phyloP scores from a whole-genome alignment of 2,797 vertebrate genomes.

The Triplophysa yarkandensis region DNA sequence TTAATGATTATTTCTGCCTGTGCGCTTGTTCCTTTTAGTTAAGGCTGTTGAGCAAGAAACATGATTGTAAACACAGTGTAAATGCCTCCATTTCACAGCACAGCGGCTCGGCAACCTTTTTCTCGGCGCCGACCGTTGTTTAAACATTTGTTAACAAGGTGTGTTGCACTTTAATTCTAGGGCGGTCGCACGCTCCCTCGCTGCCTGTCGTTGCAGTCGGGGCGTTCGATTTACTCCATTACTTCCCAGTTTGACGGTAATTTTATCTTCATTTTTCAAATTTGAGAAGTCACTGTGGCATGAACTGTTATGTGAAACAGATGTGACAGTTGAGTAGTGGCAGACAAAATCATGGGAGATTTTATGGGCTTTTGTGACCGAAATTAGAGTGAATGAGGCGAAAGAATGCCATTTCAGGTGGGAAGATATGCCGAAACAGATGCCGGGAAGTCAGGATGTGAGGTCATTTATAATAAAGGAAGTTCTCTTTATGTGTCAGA shows the following conservation, averaged over 20 bases:
- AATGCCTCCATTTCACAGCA: conserved; percentile 55
- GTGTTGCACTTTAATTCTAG: conserved; percentile 51
- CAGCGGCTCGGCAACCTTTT: conserved; percentile 37
- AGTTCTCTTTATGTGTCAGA: conserved; percentile 44
- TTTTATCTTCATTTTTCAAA: conserved; percentile 50
- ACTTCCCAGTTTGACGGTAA: conserved; percentile 38
- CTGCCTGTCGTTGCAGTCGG: conserved; percentile 24
- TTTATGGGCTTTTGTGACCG: conserved; percentile 9
- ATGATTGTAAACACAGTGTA: conserved; percentile 48
- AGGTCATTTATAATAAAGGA: conserved; percentile 50
- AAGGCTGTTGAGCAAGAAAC: conserved; percentile 57
- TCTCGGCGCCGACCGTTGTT: conserved; percentile 48
- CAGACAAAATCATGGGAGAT: conserved; percentile 14
- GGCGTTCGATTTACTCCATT: conserved; percentile 38
- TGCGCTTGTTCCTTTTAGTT: conserved; percentile 52
- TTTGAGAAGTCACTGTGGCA: conserved; percentile 40
- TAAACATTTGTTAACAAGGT: conserved; percentile 60
- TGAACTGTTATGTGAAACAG: conserved; percentile 23
- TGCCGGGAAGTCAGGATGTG: conserved; percentile 24
- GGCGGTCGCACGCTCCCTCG: conserved; percentile 22
- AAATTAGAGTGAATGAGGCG: conserved; percentile 18
- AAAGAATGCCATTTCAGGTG: conserved; percentile 16
- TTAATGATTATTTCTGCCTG: conserved; percentile 48
- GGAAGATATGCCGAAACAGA: conserved; percentile 18
- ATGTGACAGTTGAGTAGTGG: conserved; percentile 25